These are phyloP conservation scores for Tolypeutes matacus DNA, from an alignment of 2,797 vertebrate genomes.

Conservation along the genomic window DNA sequence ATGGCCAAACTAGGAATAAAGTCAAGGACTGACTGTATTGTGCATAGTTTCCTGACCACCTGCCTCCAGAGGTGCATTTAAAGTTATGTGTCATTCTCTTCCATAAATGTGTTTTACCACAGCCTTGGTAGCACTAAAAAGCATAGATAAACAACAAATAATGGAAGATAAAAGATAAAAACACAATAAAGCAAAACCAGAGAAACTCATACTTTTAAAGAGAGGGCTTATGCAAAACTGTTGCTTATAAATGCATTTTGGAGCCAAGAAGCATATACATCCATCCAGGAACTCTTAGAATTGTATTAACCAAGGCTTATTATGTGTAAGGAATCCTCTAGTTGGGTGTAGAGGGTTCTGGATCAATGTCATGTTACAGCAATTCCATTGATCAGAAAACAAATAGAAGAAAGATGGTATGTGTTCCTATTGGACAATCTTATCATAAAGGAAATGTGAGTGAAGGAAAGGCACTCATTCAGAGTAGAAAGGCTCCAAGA, in stretches of 20 bases:
- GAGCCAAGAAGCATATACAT: background rate
- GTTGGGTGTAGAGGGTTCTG: background rate
- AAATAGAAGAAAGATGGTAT: background rate
- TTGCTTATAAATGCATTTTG: background rate
- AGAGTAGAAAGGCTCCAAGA: background rate
- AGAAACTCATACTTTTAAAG: background rate
- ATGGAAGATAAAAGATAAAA: background rate
- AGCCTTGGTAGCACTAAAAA: background rate
- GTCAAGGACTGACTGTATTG: background rate
- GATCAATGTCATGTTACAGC: background rate
- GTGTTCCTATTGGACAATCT: background rate
- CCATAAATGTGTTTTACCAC: background rate
- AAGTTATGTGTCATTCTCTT: background rate
- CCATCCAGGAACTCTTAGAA: background rate
- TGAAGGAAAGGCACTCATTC: background rate
- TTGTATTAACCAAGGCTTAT: background rate
- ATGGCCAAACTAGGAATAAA: background rate
- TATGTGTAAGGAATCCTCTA: background rate
- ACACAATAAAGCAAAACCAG: background rate
- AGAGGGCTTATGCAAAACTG: background rate
- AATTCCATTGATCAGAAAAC: background rate
- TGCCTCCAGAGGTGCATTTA: background rate
- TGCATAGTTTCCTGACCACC: background rate
- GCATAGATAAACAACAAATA: background rate
- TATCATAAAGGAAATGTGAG: background rate